Base-by-base conservation (phyloP, 2,797 vertebrate genomes). In the Pseudochromis fuscus region DNA sequence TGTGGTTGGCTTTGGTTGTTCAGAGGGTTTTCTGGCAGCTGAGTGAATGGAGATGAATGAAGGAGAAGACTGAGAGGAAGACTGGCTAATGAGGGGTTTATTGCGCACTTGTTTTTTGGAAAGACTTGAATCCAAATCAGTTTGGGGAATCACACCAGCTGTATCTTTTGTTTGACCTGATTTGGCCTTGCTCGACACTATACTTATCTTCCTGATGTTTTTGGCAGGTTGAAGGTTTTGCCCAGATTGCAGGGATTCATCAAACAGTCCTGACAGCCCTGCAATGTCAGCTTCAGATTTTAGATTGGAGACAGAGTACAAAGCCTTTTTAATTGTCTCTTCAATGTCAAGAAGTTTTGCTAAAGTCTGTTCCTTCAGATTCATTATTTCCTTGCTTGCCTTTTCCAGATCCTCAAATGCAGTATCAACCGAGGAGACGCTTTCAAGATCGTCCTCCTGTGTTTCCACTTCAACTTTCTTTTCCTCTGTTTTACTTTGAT, bases 351-450 rank as follows among this genome's bases (percentile, higher is more conserved):
- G 84, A 44, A 99, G 94, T 81, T 95, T 96, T n/a, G 95, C 93
- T 40, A 98, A 88, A 0, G 97, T 99, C 88, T 99, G 96, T 71
- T 99, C 96, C 89, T 98, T 99, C 84, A 99, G 92, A 79, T 90
- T 85, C 48, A 95, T 93, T 49, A 99, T 97, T 79, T 98, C 97
- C 46, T 93, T 93, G 79, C 97, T 98, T 40, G 97, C 97, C 79
- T 95, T 93, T 67, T 98, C 97, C 57, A 99, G 91, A 81, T 99
- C 98, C 75, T 95, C 97, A 40, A 96, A 99, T 11, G 92, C 97
- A 38, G 94, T 89, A 51, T 97, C 95, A 61, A 98, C 91, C 0
- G 96, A 96, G 27, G 95, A 94, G 64, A 85, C 72, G 2, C 93
- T 93, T 61, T 95, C 94, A 5, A 91, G 12, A 2, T 95, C 95